Percentiles rank a stretch among this genome's conserved stretches.
Conservation (phyloP, 2,797 vertebrate genomes). For the Ctenopoma multispine region DNA sequence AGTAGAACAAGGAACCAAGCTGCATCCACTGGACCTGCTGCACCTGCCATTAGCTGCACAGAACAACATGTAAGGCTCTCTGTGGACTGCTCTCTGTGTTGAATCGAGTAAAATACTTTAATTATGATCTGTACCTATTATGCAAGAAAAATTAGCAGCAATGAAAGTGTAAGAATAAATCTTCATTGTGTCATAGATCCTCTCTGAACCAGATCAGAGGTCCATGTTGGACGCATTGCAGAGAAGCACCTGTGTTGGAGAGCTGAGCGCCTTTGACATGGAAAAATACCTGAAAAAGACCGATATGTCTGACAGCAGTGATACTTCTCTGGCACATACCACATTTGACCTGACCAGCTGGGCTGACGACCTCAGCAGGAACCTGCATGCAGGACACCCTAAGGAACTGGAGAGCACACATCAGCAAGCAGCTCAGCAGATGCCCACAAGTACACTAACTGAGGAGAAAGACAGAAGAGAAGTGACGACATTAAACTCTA, state of each 20-base stretch:
- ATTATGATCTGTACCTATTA: neutral
- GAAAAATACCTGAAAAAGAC: slow-evolving; percentile 92
- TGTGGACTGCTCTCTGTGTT: neutral
- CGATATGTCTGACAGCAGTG: slow-evolving; percentile 76
- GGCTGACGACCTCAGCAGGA: slow-evolving; percentile 59
- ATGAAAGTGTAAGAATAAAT: neutral
- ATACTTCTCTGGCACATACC: slow-evolving; percentile 72
- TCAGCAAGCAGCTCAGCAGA: slow-evolving; percentile 2
- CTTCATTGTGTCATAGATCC: slow-evolving; percentile 19
- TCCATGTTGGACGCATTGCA: slow-evolving; percentile 72
- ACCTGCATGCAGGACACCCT: slow-evolving; percentile 32
- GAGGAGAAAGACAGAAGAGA: slow-evolving; percentile 11
- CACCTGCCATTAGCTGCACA: slow-evolving; percentile 15
- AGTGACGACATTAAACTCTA: slow-evolving; percentile 4
- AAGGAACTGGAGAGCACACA: slow-evolving; percentile 22
- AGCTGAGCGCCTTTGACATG: slow-evolving; percentile 87
- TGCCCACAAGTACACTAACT: neutral
- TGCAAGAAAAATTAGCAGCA: neutral
- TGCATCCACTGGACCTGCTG: slow-evolving; percentile 22
- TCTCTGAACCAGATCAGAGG: slow-evolving; percentile 43
- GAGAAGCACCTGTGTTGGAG: slow-evolving; percentile 70
- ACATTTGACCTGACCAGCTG: slow-evolving; percentile 78
- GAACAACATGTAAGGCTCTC: slow-evolving; percentile 52
- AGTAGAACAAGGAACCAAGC: slow-evolving; percentile 46
- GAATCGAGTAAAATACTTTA: neutral